These are phyloP conservation scores for Ernsta delagoae DNA, from an alignment of 2,888 invertebrate genomes.

Conservation along the genomic window DNA sequence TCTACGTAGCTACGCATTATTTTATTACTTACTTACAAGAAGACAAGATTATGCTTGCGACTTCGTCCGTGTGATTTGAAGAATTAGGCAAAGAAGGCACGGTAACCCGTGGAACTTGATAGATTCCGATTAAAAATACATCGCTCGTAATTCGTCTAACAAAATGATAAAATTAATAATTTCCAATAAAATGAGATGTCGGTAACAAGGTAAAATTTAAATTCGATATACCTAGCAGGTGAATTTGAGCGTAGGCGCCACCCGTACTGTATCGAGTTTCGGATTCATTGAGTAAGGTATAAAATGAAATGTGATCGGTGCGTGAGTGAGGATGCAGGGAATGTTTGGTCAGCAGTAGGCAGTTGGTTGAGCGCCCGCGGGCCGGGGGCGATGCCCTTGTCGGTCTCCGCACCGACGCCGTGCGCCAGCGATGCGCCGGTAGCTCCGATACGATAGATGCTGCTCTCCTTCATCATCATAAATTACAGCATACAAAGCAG, in stretches of 20 bases:
- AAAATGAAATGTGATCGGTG: not conserved
- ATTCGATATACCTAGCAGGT: conserved; percentile 5
- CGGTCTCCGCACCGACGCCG: too few species aligned
- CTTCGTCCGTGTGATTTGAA: too few species aligned
- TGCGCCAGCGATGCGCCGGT: conserved; percentile 11
- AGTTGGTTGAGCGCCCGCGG: conserved; percentile 1
- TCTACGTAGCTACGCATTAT: too few species aligned
- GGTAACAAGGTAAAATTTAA: not conserved
- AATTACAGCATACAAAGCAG: too few species aligned
- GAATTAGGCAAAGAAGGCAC: too few species aligned
- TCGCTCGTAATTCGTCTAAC: too few species aligned
- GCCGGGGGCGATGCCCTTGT: conserved; percentile 28
- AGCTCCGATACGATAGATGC: not conserved
- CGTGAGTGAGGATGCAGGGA: not conserved
- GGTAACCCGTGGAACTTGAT: too few species aligned
- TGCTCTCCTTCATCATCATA: not conserved
- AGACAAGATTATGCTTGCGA: too few species aligned
- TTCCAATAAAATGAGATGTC: not conserved
- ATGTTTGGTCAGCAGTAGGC: conserved; percentile 17
- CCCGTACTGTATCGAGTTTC: conserved; percentile 13
- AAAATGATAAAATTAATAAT: too few species aligned
- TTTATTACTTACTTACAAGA: too few species aligned
- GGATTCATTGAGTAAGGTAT: conserved; percentile 15
- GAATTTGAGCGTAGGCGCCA: conserved; percentile 22
- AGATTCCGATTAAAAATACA: too few species aligned